Base-by-base conservation (phyloP, 2,888 invertebrate genomes). In the Eristalis arbustorum region DNA sequence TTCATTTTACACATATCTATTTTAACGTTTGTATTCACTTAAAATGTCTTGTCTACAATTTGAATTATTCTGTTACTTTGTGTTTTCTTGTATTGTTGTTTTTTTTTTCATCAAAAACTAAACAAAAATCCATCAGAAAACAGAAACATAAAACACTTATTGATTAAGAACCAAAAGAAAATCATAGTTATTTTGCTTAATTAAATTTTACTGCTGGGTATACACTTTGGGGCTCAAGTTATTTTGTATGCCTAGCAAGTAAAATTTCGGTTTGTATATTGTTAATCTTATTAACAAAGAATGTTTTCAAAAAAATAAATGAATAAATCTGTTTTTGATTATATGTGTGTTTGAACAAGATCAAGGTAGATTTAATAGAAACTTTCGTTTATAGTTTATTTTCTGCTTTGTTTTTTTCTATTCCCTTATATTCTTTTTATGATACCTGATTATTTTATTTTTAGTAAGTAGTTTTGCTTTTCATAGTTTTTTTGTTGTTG, bases 281-380 rank as follows among this genome's bases (percentile, higher is more conserved):
- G 13, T 59, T 64, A 8, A 1, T 22, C 31, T 57, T n/a, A 18
- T 56, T n/a, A 18, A n/a, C n/a, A n/a, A n/a, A 28, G 28, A 57
- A 25, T 13, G 23, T 28, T 59, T 59, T 57, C 5, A 68, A 22
- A 34, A n/a, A 57, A 37, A 37, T 23, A 37, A 66, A 23, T 34
- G 25, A 18, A 22, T 64, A 34, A 77, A 77, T 63, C 61, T 57
- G 69, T 37, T 76, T n/a, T 69, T 64, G 59, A 85, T 28, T 73
- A 40, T 61, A 75, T 64, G 23, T 64, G 23, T 69, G 31, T 62
- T 79, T 49, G 49, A 85, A 85, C 68, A 81, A 81, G 81, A 85
- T 81, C 42, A 82, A 82, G 76, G 82, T 85, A 82, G 73, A 82
- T 82, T 37, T 73, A 82, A 74, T 85, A 82, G 85, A 85, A 85